Evolutionary conservation across 2,797 vertebrate species (phyloP), one percentile per base, ranked within the genome.

Genomic region (Anableps anableps): DNA sequence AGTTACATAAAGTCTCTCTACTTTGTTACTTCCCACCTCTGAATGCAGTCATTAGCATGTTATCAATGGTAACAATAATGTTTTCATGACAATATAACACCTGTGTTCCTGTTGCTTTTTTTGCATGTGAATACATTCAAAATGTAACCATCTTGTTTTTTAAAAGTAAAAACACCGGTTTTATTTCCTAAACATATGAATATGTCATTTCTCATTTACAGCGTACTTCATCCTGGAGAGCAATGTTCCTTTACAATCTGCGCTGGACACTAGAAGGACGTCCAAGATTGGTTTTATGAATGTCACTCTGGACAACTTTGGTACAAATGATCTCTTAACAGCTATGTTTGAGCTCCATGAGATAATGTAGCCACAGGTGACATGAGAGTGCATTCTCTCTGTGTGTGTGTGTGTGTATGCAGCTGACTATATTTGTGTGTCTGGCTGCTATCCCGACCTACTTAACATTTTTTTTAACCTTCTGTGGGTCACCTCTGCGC

Each of bases 211-310:
- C 26, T 60, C 9, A 5, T 70, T 77, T 2, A 11, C 92, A 96
- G 96, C 93, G 0, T 94, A 94, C 78, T 93, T 94, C 50, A 71
- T 95, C 79, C 38, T 96, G 90, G 96, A 96, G 89, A 91, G 94
- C 82, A 96, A 96, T 84, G 79, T 90, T 5, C 87, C 88, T 7
- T 91, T 96, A 75, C 86, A 77, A 31, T 79, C 88, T 0, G 91
- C 85, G 16, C 88, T 96, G 84, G 88, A 92, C 74, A 88, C 84
- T 9, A 95, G 92, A 50, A 93, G 88, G 77, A 90, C 82, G 38
- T 78, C 89, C 47, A 80, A 80, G 64, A 88, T 79, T 0, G 90
- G 94, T 21, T 88, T 89, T 85, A 89, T 77, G 74, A 88, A 74
- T 41, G 82, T 96, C 76, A 64, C 89, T 8, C 90, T 87, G 14